Evolutionary conservation across 2,113 vertebrate species (phyloP).

Genomic region (Xiphias gladius): DNA sequence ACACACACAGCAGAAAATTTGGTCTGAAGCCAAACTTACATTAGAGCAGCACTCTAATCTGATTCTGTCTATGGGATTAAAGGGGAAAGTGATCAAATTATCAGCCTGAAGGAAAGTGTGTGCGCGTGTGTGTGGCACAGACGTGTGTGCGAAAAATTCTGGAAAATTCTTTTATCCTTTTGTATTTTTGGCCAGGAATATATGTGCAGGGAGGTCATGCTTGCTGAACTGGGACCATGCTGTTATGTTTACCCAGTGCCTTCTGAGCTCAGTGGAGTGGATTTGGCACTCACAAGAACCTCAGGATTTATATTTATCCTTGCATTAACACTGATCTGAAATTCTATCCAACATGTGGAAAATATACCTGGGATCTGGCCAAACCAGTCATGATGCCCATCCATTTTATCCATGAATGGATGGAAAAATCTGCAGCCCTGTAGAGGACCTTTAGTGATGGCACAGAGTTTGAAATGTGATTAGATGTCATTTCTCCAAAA

Average conservation of each 20-base stretch:
- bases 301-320: neutral
- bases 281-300: neutral
- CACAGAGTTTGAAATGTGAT: neutral
- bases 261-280: neutral
- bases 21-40: neutral
- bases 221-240: neutral
- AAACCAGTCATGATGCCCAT: neutral
- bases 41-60: conserved; percentile 40
- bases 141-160: neutral
- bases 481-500: conserved; percentile 23
- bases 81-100: conserved; percentile 25
- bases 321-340: neutral
- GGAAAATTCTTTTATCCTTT: neutral
- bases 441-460: neutral
- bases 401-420: neutral
- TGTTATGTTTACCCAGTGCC: neutral
- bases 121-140: neutral
- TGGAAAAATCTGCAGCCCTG: neutral
- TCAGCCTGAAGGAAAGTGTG: neutral
- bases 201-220: neutral
- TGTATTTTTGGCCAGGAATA: neutral
- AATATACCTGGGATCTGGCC: neutral
- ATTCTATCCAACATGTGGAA: neutral
- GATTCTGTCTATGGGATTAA: conserved; percentile 41
- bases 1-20: neutral